phyloP scores from a whole-genome alignment of 2,888 invertebrate species.

The Synergus itoensis region DNA sequence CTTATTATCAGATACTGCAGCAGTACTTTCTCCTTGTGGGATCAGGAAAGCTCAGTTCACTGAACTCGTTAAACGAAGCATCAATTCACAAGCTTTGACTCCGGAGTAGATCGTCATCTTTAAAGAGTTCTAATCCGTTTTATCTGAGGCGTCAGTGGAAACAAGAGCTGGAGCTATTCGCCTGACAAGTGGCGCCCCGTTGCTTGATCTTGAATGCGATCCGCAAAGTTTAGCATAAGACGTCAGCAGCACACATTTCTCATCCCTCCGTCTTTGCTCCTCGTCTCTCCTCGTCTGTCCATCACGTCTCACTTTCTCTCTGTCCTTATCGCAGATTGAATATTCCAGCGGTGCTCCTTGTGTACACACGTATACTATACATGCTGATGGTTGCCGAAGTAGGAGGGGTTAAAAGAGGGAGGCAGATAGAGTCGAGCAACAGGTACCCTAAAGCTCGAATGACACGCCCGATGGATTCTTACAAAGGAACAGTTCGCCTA shows the following conservation, averaged over 20 bases:
- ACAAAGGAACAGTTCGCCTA: slow-evolving; percentile 58
- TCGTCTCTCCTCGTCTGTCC: slow-evolving; percentile 46
- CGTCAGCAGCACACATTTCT: slow-evolving; percentile 59
- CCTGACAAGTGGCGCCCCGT: slow-evolving; percentile 74
- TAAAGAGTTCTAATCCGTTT: slow-evolving; percentile 51
- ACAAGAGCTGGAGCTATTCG: slow-evolving; percentile 55
- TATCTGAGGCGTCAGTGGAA: slow-evolving; percentile 52
- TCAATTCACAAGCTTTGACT: not conserved
- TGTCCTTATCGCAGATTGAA: slow-evolving; percentile 57
- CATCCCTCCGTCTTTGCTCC: slow-evolving; percentile 47
- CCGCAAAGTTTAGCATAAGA: slow-evolving; percentile 71
- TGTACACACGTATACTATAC: slow-evolving; percentile 57
- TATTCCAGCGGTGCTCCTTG: slow-evolving; percentile 58
- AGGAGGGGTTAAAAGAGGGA: slow-evolving; percentile 59
- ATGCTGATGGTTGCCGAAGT: slow-evolving; percentile 48
- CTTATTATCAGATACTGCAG: not conserved
- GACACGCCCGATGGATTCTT: slow-evolving; percentile 70
- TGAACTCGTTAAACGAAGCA: not conserved
- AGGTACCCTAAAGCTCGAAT: slow-evolving; percentile 73
- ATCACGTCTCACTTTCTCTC: slow-evolving; percentile 38
- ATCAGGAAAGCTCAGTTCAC: not conserved
- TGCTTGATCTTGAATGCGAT: slow-evolving; percentile 54
- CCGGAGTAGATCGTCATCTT: slow-evolving; percentile 49
- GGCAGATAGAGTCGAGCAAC: slow-evolving; percentile 68
- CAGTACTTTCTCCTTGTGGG: not conserved